phyloP scores from a whole-genome alignment of 2,113 vertebrate species.

The Brachypteracias leptosomus region DNA sequence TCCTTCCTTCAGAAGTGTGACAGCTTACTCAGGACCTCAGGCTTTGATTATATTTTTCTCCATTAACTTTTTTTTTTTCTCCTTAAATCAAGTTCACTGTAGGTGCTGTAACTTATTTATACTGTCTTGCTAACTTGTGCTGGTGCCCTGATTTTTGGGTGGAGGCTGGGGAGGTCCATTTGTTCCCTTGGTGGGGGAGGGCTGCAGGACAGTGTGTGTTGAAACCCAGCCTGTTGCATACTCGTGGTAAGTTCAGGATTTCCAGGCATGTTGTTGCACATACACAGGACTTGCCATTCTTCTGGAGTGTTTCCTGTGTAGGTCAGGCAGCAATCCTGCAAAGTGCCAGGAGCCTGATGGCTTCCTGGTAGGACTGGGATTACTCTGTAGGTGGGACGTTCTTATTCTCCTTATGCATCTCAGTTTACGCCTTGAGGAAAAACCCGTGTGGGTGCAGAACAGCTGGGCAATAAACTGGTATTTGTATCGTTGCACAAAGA shows the following conservation, averaged over 20 bases:
- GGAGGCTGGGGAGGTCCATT: neutral
- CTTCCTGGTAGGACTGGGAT: neutral
- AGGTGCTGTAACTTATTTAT: neutral
- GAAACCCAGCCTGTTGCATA: neutral
- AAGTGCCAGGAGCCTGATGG: neutral
- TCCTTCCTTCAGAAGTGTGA: neutral
- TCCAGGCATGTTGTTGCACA: neutral
- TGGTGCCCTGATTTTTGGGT: neutral
- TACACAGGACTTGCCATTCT: neutral
- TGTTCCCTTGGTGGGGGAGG: neutral
- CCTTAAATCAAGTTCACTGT: neutral
- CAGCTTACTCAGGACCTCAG: neutral
- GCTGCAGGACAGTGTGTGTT: neutral
- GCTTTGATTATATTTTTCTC: neutral
- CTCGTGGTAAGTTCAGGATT: neutral
- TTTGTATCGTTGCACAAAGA: neutral
- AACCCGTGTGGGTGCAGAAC: neutral
- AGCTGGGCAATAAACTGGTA: neutral
- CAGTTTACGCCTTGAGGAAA: neutral
- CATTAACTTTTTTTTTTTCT: neutral
- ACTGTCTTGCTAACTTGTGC: neutral
- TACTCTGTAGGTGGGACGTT: neutral
- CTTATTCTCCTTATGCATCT: fast-evolving
- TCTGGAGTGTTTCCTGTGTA: neutral
- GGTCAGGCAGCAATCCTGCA: neutral